phyloP scores from a whole-genome alignment of 2,888 invertebrate species.

The Trissolcus japonicus region DNA sequence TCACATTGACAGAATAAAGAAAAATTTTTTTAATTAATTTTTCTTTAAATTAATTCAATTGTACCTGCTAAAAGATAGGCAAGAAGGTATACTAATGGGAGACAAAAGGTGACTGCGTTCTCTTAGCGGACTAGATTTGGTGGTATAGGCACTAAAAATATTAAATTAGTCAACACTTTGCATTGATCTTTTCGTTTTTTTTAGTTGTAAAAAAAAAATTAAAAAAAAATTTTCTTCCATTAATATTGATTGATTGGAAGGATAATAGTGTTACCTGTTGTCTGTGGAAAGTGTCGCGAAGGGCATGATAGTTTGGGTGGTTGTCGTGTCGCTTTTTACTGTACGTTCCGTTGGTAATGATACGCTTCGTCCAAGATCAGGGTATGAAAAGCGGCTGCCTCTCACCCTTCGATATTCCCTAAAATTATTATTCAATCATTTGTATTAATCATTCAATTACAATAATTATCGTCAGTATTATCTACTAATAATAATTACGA shows the following conservation, averaged over 20 bases:
- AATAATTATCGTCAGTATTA: too few species aligned
- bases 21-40: too few species aligned
- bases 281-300: conserved; percentile 74
- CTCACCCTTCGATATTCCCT: conserved; percentile 72
- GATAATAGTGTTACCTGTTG: conserved; percentile 74
- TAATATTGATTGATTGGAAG: neutral
- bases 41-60: conserved; percentile 74
- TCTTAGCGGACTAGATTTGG: conserved; percentile 73
- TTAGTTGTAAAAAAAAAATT: too few species aligned
- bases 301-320: conserved; percentile 66
- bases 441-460: too few species aligned
- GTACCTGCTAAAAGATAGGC: conserved; percentile 80
- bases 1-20: too few species aligned
- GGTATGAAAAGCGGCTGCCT: conserved; percentile 80
- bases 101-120: conserved; percentile 77
- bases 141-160: conserved; percentile 71
- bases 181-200: too few species aligned
- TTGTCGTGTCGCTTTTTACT: conserved; percentile 71
- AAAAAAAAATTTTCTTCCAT: neutral
- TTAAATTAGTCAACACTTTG: conserved; percentile 52
- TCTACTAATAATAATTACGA: too few species aligned
- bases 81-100: conserved; percentile 80
- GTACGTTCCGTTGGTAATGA: conserved; percentile 85
- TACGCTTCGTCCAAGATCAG: conserved; percentile 89
- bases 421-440: too few species aligned